phyloP scores from a whole-genome alignment of 2,888 invertebrate genomes.

The Iphiclides podalirius region DNA sequence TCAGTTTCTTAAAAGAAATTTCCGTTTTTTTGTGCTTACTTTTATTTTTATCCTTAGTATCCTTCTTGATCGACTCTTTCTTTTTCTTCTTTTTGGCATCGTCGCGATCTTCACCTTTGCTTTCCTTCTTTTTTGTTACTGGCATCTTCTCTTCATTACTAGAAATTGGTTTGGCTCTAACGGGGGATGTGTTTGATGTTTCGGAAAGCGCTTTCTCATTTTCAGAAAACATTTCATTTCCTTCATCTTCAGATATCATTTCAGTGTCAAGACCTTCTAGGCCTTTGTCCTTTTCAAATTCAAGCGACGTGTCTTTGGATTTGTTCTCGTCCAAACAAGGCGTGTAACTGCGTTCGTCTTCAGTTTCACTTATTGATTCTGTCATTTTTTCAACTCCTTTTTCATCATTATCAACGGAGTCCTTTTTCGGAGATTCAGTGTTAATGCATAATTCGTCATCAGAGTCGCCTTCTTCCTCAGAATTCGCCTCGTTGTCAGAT shows the following conservation, averaged over 20 bases:
- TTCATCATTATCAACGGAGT: conserved; percentile 45
- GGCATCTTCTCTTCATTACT: conserved; percentile 80
- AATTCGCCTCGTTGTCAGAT: conserved; percentile 20
- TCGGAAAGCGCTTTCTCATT: conserved; percentile 69
- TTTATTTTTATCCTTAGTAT: conserved; percentile 60
- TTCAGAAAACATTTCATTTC: conserved; percentile 83
- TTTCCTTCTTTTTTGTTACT: conserved; percentile 64
- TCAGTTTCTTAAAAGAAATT: conserved; percentile 88
- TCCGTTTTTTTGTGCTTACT: conserved; percentile 76
- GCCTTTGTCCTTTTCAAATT: conserved; percentile 59
- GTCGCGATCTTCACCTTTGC: conserved; percentile 36
- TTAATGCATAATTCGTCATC: conserved; percentile 26
- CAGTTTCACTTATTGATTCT: conserved; percentile 82
- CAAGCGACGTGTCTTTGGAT: conserved; percentile 60
- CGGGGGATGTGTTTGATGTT: conserved; percentile 43
- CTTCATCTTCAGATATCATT: conserved; percentile 87
- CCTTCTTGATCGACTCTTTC: conserved; percentile 75
- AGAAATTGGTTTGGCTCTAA: conserved; percentile 41
- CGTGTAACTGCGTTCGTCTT: conserved; percentile 85
- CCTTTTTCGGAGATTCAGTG: conserved; percentile 35
- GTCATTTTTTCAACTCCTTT: conserved; percentile 62
- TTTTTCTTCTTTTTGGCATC: conserved; percentile 73
- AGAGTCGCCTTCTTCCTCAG: conserved; percentile 22
- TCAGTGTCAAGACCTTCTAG: conserved; percentile 85
- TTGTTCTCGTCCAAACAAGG: conserved; percentile 85